A percentile compares a stretch with the other conserved stretches of the same genome.
Evolutionary conservation across 92 coral and sea anemone genomes (phyloP).

Genomic region (Epizoanthus rinbou): DNA sequence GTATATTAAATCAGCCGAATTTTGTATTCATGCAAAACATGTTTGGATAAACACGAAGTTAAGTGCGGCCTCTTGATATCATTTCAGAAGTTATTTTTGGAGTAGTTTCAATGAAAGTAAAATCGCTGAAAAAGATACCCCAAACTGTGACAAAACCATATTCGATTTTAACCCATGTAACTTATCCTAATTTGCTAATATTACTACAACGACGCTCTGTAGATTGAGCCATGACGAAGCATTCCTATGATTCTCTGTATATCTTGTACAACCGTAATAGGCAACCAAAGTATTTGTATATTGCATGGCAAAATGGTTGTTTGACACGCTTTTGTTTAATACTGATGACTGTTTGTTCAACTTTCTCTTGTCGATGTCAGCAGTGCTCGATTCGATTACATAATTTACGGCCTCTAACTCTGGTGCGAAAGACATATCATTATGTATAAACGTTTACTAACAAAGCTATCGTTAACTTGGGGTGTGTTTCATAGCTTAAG

Average conservation of each 20-base stretch:
- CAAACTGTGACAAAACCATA: background rate
- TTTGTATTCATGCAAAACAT: slow-evolving; percentile 21
- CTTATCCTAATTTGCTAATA: background rate
- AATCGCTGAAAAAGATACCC: background rate
- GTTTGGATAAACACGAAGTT: slow-evolving; percentile 12
- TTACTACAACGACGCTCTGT: too few species aligned
- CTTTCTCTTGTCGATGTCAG: too few species aligned
- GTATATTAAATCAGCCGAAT: slow-evolving; percentile 8
- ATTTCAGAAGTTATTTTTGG: slow-evolving; percentile 17
- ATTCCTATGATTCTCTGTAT: background rate
- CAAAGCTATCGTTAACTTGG: too few species aligned
- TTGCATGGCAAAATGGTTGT: background rate
- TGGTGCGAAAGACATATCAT: too few species aligned
- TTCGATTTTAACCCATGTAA: background rate
- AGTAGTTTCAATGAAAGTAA: background rate
- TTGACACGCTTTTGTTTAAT: background rate
- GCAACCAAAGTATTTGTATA: slow-evolving; percentile 6
- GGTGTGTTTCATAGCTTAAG: too few species aligned
- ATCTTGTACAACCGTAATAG: background rate
- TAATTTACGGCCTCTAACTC: too few species aligned
- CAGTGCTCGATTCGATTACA: too few species aligned
- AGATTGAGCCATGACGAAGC: background rate
- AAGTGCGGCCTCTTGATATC: slow-evolving; percentile 10
- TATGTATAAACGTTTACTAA: too few species aligned
- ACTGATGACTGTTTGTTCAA: background rate